phyloP scores from a whole-genome alignment of 2,888 invertebrate species.

The Frankliniella fusca region DNA sequence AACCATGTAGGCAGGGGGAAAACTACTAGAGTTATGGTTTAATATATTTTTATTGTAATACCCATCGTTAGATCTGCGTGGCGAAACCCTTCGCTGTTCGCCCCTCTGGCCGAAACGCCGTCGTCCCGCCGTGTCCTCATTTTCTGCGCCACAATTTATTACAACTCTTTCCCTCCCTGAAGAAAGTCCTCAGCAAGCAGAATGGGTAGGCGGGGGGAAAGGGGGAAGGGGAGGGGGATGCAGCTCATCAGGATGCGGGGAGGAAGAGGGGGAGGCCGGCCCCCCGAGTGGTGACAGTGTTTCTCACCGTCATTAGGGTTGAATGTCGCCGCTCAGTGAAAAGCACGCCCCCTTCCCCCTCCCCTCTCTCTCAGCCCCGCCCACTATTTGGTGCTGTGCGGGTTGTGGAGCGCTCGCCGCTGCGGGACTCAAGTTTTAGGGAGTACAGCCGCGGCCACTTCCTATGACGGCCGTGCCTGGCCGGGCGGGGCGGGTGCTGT shows the following conservation, averaged over 20 bases:
- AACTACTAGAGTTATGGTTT: no score
- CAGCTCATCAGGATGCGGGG: neutral
- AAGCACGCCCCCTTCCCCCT: neutral
- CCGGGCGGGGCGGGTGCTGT: no score
- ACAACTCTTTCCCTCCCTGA: no score
- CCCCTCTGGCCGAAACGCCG: no score
- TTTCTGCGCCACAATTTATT: neutral
- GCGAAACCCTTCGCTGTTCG: neutral
- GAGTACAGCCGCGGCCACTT: no score
- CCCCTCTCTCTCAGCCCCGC: neutral
- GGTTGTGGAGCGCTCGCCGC: no score
- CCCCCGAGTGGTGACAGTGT: neutral
- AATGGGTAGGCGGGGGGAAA: neutral
- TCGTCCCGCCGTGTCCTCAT: neutral
- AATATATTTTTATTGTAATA: no score
- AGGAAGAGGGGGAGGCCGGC: neutral
- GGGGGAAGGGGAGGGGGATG: neutral
- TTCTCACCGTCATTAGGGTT: constrained; percentile 9
- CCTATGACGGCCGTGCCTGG: no score
- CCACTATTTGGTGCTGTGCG: neutral
- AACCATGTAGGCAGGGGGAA: no score
- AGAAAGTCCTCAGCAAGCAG: neutral
- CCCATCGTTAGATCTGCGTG: neutral
- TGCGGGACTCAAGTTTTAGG: no score
- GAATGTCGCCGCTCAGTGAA: neutral